These are phyloP conservation scores for Octonoba sinensis DNA, from an alignment of 2,888 invertebrate species.

Conservation along the genomic window DNA sequence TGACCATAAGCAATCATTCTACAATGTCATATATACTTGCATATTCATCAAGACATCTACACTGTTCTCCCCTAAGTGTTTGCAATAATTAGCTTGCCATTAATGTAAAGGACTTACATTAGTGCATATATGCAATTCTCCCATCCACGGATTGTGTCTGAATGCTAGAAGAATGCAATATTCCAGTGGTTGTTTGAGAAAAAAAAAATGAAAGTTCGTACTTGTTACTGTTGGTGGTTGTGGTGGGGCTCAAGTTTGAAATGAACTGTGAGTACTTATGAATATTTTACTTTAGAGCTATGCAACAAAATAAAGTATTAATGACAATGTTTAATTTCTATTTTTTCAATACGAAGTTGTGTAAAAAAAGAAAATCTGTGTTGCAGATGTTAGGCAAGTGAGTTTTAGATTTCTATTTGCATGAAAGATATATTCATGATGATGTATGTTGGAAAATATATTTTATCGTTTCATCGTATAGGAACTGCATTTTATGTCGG, in stretches of 20 bases:
- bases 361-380: no score
- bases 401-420: no score
- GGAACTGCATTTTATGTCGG: no score
- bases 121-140: constrained; percentile 34
- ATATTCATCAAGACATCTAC: constrained; percentile 49
- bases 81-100: constrained; percentile 60
- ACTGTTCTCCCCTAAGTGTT: constrained; percentile 52
- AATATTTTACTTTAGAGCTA: no score
- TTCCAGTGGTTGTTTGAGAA: constrained; percentile 21
- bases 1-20: constrained; percentile 54
- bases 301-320: no score
- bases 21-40: constrained; percentile 13
- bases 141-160: constrained; percentile 36
- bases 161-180: constrained; percentile 34
- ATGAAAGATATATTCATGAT: no score
- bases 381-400: no score
- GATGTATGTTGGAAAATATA: no score
- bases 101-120: constrained; percentile 34
- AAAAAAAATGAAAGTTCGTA: constrained; percentile 9
- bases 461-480: no score
- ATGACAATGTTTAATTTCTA: no score
- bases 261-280: constrained; percentile 22
- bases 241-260: constrained; percentile 41
- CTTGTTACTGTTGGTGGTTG: constrained; percentile 53
- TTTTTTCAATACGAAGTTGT: no score